A percentile compares a stretch with the other conserved stretches of the same genome.
These are phyloP conservation scores for Oegoconia quadripuncta DNA, from an alignment of 2,888 invertebrate species.

Conservation along the genomic window DNA sequence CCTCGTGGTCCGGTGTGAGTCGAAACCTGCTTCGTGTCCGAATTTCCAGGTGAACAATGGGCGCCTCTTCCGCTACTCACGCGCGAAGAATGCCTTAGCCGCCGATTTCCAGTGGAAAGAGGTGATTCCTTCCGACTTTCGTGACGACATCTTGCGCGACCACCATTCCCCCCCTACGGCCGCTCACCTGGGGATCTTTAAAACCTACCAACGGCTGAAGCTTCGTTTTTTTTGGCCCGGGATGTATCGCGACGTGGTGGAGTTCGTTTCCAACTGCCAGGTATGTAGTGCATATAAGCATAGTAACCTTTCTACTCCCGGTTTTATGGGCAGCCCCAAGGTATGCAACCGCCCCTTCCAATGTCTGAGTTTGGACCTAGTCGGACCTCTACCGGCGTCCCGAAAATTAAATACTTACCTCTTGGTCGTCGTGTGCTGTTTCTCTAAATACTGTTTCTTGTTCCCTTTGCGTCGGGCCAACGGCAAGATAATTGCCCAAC, in stretches of 20 bases:
- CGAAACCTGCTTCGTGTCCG: background rate
- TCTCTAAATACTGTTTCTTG: too few species aligned
- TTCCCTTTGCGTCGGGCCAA: too few species aligned
- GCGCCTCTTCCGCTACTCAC: background rate
- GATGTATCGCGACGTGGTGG: too few species aligned
- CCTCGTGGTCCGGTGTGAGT: background rate
- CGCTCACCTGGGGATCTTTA: background rate
- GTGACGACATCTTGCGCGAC: background rate
- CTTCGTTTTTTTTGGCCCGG: too few species aligned
- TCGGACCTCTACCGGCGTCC: slow-evolving; percentile 1
- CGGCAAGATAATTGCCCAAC: too few species aligned
- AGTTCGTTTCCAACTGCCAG: background rate
- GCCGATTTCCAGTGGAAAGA: slow-evolving; percentile 1
- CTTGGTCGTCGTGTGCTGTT: background rate
- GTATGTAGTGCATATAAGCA: background rate
- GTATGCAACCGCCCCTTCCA: too few species aligned
- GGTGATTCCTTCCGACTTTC: background rate
- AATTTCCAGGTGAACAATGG: background rate
- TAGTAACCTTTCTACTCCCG: too few species aligned
- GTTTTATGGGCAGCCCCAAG: too few species aligned
- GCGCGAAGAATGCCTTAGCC: background rate
- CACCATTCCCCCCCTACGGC: background rate
- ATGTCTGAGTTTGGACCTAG: background rate
- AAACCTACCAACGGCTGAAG: too few species aligned
- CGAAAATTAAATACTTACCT: background rate